Conservation (phyloP, 2,113 vertebrate genomes). For the Protomyctophum bolini region DNA sequence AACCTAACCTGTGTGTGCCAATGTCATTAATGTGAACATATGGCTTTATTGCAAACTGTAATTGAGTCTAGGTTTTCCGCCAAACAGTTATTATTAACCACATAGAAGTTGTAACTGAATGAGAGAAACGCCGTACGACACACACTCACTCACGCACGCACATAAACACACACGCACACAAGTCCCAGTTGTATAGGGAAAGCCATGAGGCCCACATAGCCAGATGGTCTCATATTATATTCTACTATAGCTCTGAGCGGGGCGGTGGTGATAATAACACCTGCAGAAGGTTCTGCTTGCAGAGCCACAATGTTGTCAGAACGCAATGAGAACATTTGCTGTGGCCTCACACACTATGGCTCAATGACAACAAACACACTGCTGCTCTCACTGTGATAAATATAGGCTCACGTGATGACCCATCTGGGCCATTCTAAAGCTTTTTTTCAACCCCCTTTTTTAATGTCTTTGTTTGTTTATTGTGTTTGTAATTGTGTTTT, state of each 20-base stretch:
- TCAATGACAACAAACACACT: conserved; percentile 20
- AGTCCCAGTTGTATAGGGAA: conserved; percentile 2
- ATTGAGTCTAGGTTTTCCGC: no score
- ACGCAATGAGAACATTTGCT: background rate
- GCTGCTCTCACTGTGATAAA: conserved; percentile 3
- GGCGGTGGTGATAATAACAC: no score
- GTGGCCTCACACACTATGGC: conserved; percentile 10
- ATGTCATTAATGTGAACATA: background rate
- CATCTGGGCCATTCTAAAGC: background rate
- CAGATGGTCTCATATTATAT: conserved; percentile 21
- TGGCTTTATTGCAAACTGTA: background rate
- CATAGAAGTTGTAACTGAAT: conserved; percentile 8
- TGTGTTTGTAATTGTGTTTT: no score
- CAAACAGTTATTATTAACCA: no score
- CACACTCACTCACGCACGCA: background rate
- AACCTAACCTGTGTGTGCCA: no score
- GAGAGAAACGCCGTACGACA: background rate
- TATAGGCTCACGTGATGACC: conserved; percentile 2
- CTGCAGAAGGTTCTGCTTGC: conserved; percentile 1
- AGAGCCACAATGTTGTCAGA: background rate
- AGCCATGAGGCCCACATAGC: background rate
- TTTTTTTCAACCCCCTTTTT: no score
- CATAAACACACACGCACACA: background rate
- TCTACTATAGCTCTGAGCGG: background rate
- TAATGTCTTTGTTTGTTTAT: no score